These are phyloP conservation scores for Platypus cylindrus DNA, from an alignment of 2,888 invertebrate genomes.

Conservation along the genomic window DNA sequence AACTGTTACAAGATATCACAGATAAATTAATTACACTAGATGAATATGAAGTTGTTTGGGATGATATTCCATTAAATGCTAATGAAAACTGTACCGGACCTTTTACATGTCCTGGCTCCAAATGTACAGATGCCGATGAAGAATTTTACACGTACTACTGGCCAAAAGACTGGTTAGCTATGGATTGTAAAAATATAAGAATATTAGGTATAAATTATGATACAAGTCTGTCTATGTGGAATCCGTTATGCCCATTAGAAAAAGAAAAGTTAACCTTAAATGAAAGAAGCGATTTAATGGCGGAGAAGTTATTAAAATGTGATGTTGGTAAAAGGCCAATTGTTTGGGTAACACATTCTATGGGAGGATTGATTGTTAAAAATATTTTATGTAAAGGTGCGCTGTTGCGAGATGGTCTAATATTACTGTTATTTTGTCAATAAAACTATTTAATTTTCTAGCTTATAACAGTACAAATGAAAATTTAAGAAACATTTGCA, in stretches of 20 bases:
- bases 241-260: slow-evolving; percentile 52
- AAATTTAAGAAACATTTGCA: slow-evolving; percentile 43
- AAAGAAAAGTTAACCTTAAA: slow-evolving; percentile 44
- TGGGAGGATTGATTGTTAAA: slow-evolving; percentile 90
- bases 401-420: too few relatives aligned
- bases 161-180: slow-evolving; percentile 89
- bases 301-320: slow-evolving; percentile 54
- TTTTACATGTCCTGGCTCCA: slow-evolving; percentile 17
- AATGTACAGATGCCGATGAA: slow-evolving; percentile 12
- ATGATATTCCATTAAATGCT: slow-evolving; percentile 50
- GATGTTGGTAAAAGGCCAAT: slow-evolving; percentile 73
- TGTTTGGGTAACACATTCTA: slow-evolving; percentile 89
- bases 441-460: slow-evolving; percentile 18
- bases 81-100: slow-evolving; percentile 25
- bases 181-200: slow-evolving; percentile 50
- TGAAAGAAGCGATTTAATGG: slow-evolving; percentile 52
- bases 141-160: slow-evolving; percentile 61
- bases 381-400: slow-evolving; percentile 59
- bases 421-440: not conserved
- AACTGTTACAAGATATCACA: slow-evolving; percentile 42
- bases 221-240: slow-evolving; percentile 73
- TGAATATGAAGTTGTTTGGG: slow-evolving; percentile 47
- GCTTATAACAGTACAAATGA: slow-evolving; percentile 35
- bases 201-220: slow-evolving; percentile 83
- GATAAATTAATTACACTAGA: slow-evolving; percentile 45